Evolutionary conservation across 2,888 invertebrate genomes (phyloP), one percentile per base, ranked within the genome.

Genomic region (Cryptophagus acutangulus): DNA sequence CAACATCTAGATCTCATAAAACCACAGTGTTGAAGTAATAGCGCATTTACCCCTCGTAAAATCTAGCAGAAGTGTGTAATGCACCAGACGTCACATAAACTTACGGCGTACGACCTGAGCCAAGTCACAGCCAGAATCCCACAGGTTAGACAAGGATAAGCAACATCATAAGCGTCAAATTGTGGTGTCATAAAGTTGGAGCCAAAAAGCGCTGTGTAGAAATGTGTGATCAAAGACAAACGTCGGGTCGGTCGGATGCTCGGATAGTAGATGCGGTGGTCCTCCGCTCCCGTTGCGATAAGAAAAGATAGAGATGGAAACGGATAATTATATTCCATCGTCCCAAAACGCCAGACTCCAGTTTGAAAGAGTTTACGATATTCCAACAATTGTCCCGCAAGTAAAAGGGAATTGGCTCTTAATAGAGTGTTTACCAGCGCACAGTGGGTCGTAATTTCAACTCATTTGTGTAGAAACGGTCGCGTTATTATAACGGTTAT

Each of bases 401-500:
- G 59, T 60, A 57, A 44, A 37, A 61, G 61, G 59, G 65, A 65
- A 66, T 67, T 65, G 66, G 65, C 63, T 62, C 63, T 65, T 67
- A 67, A 69, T 68, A 61, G 68, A 68, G 66, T 69, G 68, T 69
- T 69, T 69, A 69, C 68, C 66, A 67, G 64, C 64, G 66, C 65
- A 60, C 64, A 60, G 65, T 62, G 66, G 68, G 61, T 67, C 69
- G 69, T 70, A 70, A 70, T 70, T 70, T 69, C 67, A 60, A 69
- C 68, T 70, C 71, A 71, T 71, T 71, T 71, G 69, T 69, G 70
- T 70, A 69, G 71, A 66, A 69, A 71, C 65, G 68, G 69, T 69
- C 66, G 67, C 66, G 69, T 68, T 69, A 70, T 70, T 67, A 70
- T 69, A 69, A 71, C 68, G 68, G 68, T 70, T 70, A 70, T 69